Base-by-base conservation (phyloP, 2,888 invertebrate genomes). In the Abrostola triplasia region DNA sequence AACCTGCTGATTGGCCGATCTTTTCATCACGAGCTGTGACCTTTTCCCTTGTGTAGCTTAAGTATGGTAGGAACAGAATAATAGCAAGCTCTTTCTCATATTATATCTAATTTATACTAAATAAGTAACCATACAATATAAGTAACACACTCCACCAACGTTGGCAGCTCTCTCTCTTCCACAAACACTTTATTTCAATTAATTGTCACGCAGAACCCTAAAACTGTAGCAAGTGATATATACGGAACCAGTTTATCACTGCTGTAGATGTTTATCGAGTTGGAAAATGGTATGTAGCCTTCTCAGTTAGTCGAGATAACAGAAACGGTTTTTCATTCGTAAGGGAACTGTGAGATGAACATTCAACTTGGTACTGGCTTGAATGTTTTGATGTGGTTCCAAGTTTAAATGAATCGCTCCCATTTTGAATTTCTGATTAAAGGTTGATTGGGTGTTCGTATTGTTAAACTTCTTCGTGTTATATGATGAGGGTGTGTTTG, bases 281-380 rank as follows among this genome's bases (percentile, higher is more conserved):
- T 62, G 80, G 82, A 84, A 85, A 85, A 85, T 80, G 73, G 70
- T 81, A 73, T 80, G 77, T 79, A 76, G 68, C 73, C 71, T 73
- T 66, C 67, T 77, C 72, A 67, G 51, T 38, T 44, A 13, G 13
- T 47, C 49, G 12, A 67, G 78, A 75, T 78, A 75, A 64, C 59
- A 61, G 56, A 47, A 41, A 36, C 55, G 54, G 36, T 49, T 56
- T 60, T 66, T 65, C 51, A 58, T 69, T 73, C 48, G 68, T 59
- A 48, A 59, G 36, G 64, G 70, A 67, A 74, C 74, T 69, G 59
- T 60, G 36, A 63, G 61, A 70, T 67, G 70, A 75, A 73, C 66
- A 62, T 57, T 59, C 57, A 61, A 67, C 50, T 67, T 0, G 5
- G 41, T 44, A 50, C 47, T 47, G 8, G 44, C 13, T 47, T 47